These are phyloP conservation scores for Diploptera punctata DNA, from an alignment of 2,888 invertebrate species.

Conservation along the genomic window DNA sequence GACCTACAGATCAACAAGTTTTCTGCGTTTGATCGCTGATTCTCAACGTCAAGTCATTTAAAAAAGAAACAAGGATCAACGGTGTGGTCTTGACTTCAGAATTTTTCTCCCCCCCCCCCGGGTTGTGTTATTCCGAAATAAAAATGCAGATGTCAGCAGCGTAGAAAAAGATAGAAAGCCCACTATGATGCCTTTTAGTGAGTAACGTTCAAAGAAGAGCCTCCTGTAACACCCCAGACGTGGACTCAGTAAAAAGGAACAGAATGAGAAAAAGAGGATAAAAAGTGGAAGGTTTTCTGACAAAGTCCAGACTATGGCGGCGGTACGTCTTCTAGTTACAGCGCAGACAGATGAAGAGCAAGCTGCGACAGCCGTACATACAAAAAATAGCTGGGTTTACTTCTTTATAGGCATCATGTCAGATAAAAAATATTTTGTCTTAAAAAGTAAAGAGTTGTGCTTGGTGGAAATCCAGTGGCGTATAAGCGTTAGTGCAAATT, in stretches of 20 bases:
- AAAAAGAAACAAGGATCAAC: constrained; percentile 2
- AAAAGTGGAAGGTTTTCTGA: constrained; percentile 21
- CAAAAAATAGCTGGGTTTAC: constrained; percentile 2
- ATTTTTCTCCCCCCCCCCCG: background rate
- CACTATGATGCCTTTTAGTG: no score
- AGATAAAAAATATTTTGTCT: background rate
- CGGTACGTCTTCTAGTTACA: constrained; percentile 23
- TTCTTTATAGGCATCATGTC: background rate
- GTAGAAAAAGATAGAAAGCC: constrained; percentile 1
- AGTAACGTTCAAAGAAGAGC: constrained; percentile 15
- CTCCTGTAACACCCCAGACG: background rate
- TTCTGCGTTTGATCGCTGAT: background rate
- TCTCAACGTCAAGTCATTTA: background rate
- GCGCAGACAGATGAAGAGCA: constrained; percentile 28
- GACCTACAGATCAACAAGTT: background rate
- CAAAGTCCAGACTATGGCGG: constrained; percentile 27
- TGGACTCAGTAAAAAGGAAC: background rate
- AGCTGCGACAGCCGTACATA: constrained; percentile 15
- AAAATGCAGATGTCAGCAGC: constrained; percentile 36
- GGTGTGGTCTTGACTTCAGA: constrained; percentile 22
- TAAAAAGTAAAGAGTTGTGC: background rate
- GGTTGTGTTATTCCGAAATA: constrained; percentile 22
- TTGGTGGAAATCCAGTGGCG: background rate
- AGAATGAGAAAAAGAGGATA: constrained; percentile 3
- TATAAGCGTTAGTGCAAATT: no score